Evolutionary conservation across 2,113 vertebrate species (phyloP).

Genomic region (Mystacornis crossleyi): DNA sequence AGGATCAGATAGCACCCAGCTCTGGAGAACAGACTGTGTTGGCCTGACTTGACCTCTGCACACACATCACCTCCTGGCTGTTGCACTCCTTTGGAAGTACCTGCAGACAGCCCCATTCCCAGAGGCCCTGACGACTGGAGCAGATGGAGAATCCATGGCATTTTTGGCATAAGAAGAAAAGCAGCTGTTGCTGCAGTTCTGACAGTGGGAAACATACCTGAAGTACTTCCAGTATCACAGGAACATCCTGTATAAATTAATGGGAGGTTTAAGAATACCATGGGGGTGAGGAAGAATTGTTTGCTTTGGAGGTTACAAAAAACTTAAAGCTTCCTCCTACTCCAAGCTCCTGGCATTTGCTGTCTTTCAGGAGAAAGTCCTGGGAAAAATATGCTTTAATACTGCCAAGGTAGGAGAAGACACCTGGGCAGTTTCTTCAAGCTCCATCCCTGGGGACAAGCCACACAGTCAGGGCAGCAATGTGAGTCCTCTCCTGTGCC

Average conservation of each 20-base stretch:
- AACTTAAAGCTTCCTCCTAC: not conserved
- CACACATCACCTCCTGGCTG: not conserved
- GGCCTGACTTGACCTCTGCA: not conserved
- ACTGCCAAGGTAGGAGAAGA: not conserved
- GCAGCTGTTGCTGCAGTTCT: not conserved
- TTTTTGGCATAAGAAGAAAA: not conserved
- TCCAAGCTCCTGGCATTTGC: not conserved
- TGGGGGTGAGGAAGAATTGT: not conserved
- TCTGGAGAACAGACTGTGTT: not conserved
- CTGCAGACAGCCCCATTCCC: not conserved
- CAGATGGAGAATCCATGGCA: not conserved
- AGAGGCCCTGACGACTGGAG: not conserved
- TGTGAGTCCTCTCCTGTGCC: not conserved
- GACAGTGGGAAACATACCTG: not conserved
- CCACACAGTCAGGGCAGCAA: rapidly evolving
- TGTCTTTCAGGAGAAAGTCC: not conserved
- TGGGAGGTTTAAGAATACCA: not conserved
- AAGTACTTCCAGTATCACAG: not conserved
- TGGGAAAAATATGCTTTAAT: not conserved
- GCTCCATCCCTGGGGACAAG: not conserved
- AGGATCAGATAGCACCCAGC: not conserved
- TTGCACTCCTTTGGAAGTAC: not conserved
- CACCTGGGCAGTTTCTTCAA: not conserved
- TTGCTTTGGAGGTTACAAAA: not conserved
- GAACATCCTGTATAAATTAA: not conserved